Conservation (phyloP, 2,888 invertebrate species). For the Cylindroiulus punctatus region DNA sequence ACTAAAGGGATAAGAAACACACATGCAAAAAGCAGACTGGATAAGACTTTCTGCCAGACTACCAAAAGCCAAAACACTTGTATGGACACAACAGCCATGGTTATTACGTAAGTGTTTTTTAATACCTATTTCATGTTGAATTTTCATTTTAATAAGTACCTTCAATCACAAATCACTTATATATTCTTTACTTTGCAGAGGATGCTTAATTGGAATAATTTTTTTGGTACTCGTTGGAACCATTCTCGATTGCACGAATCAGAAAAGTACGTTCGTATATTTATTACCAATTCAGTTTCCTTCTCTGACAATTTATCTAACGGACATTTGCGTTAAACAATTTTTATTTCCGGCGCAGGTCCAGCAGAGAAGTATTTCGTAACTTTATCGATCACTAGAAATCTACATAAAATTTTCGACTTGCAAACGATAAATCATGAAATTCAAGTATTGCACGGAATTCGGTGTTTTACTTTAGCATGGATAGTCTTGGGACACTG, state of each 20-base stretch:
- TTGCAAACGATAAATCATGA: neutral
- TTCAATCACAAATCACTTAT: too few species aligned
- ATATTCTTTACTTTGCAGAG: neutral
- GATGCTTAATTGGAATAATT: neutral
- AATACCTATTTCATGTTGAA: too few species aligned
- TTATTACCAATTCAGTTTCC: neutral
- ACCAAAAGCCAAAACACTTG: neutral
- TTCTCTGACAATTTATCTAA: neutral
- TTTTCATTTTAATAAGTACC: too few species aligned
- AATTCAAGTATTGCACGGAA: conserved; percentile 12
- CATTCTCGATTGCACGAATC: neutral
- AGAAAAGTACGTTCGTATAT: neutral
- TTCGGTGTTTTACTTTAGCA: neutral
- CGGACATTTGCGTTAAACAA: too few species aligned
- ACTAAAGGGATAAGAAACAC: neutral
- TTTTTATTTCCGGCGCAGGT: neutral
- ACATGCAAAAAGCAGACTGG: neutral
- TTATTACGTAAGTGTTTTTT: neutral
- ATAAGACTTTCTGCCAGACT: conserved; percentile 7
- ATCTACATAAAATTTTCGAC: conserved; percentile 58
- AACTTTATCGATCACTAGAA: conserved; percentile 21
- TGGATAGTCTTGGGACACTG: neutral
- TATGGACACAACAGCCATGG: neutral
- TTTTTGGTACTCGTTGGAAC: neutral
- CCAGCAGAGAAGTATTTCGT: neutral